Conservation (phyloP, 2,797 vertebrate species). For the Eremophila alpestris region DNA sequence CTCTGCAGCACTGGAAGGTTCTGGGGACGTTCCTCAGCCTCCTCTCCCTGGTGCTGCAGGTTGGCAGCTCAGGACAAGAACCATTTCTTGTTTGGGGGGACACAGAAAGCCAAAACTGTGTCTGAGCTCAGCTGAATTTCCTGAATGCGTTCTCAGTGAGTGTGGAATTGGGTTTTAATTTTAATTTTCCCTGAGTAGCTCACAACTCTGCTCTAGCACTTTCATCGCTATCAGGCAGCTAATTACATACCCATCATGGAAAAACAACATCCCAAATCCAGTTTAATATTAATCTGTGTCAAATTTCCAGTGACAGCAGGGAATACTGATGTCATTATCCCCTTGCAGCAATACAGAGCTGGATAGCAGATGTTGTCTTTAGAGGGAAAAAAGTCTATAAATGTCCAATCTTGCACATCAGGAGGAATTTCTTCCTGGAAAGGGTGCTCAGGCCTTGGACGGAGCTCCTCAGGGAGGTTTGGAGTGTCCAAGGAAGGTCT, state of each 20-base stretch:
- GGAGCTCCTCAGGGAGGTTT: background rate
- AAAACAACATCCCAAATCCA: background rate
- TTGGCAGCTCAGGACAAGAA: background rate
- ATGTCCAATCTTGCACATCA: background rate
- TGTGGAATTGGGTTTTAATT: background rate
- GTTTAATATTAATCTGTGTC: constrained; percentile 32
- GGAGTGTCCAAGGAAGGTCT: background rate
- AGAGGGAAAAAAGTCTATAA: background rate
- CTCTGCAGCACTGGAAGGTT: background rate
- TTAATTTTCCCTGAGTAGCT: background rate
- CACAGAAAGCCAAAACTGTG: background rate
- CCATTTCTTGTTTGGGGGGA: background rate
- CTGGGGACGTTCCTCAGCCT: background rate
- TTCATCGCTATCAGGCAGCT: background rate
- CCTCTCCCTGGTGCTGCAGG: accelerated
- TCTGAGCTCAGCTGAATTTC: background rate
- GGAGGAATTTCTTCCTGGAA: background rate
- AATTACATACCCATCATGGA: background rate
- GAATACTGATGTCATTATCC: constrained; percentile 50
- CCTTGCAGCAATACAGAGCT: background rate
- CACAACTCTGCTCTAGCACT: background rate
- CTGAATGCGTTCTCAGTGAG: background rate
- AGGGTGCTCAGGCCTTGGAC: background rate
- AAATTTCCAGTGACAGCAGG: constrained; percentile 8
- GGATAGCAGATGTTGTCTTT: accelerated